Base-by-base conservation (phyloP, 37 sponge, comb jelly and placozoan genomes). In the Trichoplax adhaerens region DNA sequence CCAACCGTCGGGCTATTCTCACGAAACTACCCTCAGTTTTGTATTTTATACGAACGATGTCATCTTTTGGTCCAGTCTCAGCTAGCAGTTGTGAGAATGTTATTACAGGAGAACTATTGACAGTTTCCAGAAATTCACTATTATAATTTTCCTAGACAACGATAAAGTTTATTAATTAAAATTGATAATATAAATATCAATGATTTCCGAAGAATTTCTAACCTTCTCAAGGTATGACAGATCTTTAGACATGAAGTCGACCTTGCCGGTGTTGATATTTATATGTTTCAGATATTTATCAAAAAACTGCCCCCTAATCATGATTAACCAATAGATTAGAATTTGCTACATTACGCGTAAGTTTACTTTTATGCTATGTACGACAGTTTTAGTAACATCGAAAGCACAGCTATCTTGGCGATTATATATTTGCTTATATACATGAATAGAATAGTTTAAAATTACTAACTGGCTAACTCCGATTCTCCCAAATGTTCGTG, bases 401-500 rank as follows among this genome's bases (percentile, higher is more conserved):
- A 29, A 29, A 29, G 29, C 29, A 29, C 29, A 29, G 29, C 29
- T 29, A 29, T 29, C 29, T 29, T 29, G 29, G 29, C 29, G 29
- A 29, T 29, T 29, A 29, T 29, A 29, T 29, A 29, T 29, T 29
- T 29, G 29, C 29, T 29, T 29, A 29, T 29, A 29, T 29, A 29
- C 29, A 29, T 29, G 29, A 29, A 29, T 29, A 29, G 29, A 29
- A 29, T 29, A 29, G 29, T 29, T 29, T 29, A 29, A 29, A 29
- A 29, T 29, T 29, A 29, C 29, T 29, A 29, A 29, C 29, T 57
- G 60, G 63, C 91, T 89, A 56, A 93, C 87, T 8, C 94, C 94
- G 3, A 48, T 53, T 58, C 77, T 52, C 0, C 91, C 94, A 72
- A 89, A 81, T 2, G 91, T 89, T 12, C 75, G 68, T 54, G 90